These are phyloP conservation scores for Amphipyra tragopoginis DNA, from an alignment of 2,888 invertebrate species.

Conservation along the genomic window DNA sequence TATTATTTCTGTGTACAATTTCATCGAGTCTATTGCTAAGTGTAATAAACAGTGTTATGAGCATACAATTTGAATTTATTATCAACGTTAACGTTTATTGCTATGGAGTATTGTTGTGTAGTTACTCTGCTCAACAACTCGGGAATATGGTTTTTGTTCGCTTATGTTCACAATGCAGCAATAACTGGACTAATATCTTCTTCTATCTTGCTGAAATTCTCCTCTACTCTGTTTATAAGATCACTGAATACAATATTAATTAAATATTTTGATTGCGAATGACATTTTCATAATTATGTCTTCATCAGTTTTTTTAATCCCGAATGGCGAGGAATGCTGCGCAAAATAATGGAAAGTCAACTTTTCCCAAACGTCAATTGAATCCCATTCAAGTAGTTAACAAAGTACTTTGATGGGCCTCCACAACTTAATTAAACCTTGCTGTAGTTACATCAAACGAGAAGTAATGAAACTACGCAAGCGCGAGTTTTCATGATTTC, in stretches of 20 bases:
- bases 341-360: no score
- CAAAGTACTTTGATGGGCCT: no score
- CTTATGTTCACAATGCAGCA: slow-evolving; percentile 6
- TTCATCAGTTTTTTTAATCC: no score
- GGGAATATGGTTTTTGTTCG: not conserved
- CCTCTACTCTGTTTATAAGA: slow-evolving; percentile 6
- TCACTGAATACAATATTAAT: slow-evolving; percentile 2
- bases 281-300: no score
- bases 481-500: not conserved
- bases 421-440: not conserved
- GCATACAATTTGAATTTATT: no score
- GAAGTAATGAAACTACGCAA: not conserved
- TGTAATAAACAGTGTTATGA: not conserved
- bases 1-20: not conserved
- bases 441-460: not conserved
- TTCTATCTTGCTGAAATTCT: slow-evolving; percentile 8
- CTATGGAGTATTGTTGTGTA: slow-evolving; percentile 5
- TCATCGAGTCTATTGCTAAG: not conserved
- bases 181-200: slow-evolving; percentile 1
- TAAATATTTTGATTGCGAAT: no score
- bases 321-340: not conserved
- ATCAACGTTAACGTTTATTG: not conserved
- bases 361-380: no score
- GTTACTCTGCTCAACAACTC: slow-evolving; percentile 2
- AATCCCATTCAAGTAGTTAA: no score